Percentiles rank a stretch among this genome's conserved stretches.
phyloP scores from a whole-genome alignment of 2,113 vertebrate species.

The Oryctolagus cuniculus region mOryCun1.1 NC_091438.1:157055001-157055500 shows the following conservation, averaged over 20 bases:
- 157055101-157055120: too few relatives aligned
- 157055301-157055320: slow-evolving; percentile 4
- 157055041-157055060: too few relatives aligned
- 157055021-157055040: too few relatives aligned
- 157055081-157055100: too few relatives aligned
- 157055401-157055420: not conserved
- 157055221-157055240: not conserved
- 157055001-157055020: too few relatives aligned
- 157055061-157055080: too few relatives aligned
- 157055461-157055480: not conserved
- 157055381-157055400: rapidly evolving
- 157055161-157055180: not conserved
- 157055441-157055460: not conserved
- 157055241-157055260: not conserved
- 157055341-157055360: not conserved
- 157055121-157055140: too few relatives aligned
- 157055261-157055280: not conserved
- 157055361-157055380: not conserved
- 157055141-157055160: not conserved
- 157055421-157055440: not conserved
- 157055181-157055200: not conserved
- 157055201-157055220: not conserved
- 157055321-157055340: not conserved
- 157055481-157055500: not conserved
- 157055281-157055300: not conserved